phyloP scores from a whole-genome alignment of 1,140 invertebrate species.

The Tigriopus japonicus region DNA sequence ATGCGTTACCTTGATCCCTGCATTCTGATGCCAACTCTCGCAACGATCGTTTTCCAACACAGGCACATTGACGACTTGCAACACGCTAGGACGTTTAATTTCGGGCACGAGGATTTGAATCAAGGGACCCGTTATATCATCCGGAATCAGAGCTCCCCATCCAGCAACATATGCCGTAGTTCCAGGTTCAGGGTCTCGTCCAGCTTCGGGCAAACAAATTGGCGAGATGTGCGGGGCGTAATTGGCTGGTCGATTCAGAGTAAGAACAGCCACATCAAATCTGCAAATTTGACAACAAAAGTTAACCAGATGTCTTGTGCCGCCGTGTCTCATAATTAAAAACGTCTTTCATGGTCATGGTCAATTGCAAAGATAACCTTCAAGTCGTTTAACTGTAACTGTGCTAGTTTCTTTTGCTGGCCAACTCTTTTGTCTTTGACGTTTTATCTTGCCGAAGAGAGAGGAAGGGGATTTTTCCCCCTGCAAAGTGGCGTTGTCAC shows the following conservation, averaged over 20 bases:
- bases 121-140: constrained; percentile 9
- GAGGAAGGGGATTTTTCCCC: no score
- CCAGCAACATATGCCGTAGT: constrained; percentile 61
- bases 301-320: no score
- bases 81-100: constrained; percentile 11
- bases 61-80: constrained; percentile 60
- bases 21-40: constrained; percentile 42
- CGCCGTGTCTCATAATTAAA: no score
- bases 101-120: constrained; percentile 11
- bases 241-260: constrained; percentile 63
- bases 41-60: constrained; percentile 71
- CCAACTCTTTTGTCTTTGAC: no score
- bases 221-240: constrained; percentile 78
- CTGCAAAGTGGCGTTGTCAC: no score
- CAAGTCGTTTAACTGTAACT: no score
- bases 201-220: constrained; percentile 75
- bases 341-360: no score
- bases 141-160: constrained; percentile 70
- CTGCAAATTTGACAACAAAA: constrained; percentile 19
- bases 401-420: no score
- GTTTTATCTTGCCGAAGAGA: no score
- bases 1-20: constrained; percentile 53
- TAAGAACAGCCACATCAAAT: constrained; percentile 56
- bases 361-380: no score
- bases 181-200: constrained; percentile 46